A percentile compares a stretch with the other conserved stretches of the same genome.
These are phyloP conservation scores for Brachionus koreanus DNA, from an alignment of 1,140 invertebrate species.

Conservation along the genomic window DNA sequence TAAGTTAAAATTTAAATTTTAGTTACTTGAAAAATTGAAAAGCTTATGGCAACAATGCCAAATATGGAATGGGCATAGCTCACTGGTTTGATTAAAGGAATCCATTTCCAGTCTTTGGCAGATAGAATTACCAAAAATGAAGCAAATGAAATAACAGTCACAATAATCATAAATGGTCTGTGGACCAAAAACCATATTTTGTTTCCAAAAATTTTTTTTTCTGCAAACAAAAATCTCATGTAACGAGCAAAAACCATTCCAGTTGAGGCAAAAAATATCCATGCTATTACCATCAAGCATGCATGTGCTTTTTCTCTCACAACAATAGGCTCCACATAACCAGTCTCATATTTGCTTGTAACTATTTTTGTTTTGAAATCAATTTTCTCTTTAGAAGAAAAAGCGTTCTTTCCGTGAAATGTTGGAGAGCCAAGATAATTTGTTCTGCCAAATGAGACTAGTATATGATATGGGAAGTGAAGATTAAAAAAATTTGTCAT, in stretches of 20 bases:
- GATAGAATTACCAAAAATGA: conserved; percentile 13
- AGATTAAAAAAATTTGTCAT: neutral
- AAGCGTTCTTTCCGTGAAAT: neutral
- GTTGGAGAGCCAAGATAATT: neutral
- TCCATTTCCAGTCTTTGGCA: conserved; percentile 23
- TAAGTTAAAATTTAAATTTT: neutral
- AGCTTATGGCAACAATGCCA: conserved; percentile 36
- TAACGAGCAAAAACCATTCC: conserved; percentile 27
- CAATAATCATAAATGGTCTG: conserved; percentile 25
- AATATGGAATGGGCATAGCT: conserved; percentile 36
- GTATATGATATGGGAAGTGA: conserved; percentile 2
- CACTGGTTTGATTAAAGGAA: neutral
- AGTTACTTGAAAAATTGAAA: conserved; percentile 32
- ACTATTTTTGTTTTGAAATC: neutral
- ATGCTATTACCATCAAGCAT: conserved; percentile 26
- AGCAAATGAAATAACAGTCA: neutral
- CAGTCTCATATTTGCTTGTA: neutral
- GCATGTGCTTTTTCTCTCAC: neutral
- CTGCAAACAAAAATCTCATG: neutral
- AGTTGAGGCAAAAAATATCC: conserved; percentile 32
- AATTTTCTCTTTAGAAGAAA: neutral
- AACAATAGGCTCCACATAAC: neutral
- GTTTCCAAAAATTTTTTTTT: neutral
- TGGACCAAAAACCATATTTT: conserved; percentile 15
- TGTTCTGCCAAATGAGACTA: neutral